Evolutionary conservation across 1,140 invertebrate genomes (phyloP).

Genomic region (Zeugodacus cucurbitae): DNA sequence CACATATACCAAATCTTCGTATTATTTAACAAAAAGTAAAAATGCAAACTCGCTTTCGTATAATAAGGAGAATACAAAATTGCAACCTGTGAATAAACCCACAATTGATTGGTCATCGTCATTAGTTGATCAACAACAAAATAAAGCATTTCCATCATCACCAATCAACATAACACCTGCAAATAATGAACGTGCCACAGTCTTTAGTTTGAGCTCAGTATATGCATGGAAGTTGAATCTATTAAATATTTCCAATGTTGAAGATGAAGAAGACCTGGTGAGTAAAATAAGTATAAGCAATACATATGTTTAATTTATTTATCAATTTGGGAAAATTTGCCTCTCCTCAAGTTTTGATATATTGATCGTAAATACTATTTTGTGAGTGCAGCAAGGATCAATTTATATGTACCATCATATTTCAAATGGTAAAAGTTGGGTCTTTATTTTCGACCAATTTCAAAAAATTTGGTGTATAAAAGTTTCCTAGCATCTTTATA

Average conservation of each 20-base stretch:
- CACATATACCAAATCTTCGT: slow-evolving; percentile 51
- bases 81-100: background rate
- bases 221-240: slow-evolving; percentile 57
- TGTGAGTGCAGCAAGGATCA: too few species aligned
- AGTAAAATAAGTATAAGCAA: slow-evolving; percentile 47
- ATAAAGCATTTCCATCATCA: background rate
- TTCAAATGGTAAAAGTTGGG: too few species aligned
- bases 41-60: slow-evolving; percentile 38
- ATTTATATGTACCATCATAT: too few species aligned
- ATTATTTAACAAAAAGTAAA: slow-evolving; percentile 51
- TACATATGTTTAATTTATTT: too few species aligned
- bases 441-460: too few species aligned
- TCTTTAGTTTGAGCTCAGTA: slow-evolving; percentile 48
- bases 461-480: too few species aligned
- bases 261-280: slow-evolving; percentile 66
- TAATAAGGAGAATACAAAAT: background rate
- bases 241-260: slow-evolving; percentile 55
- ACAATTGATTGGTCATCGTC: background rate
- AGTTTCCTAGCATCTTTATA: too few species aligned
- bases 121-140: background rate
- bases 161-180: background rate
- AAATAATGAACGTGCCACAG: background rate
- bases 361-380: too few species aligned
- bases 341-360: too few species aligned
- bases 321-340: too few species aligned